Conservation (phyloP, 1,140 invertebrate species). For the Adoxophyes honmai region DNA sequence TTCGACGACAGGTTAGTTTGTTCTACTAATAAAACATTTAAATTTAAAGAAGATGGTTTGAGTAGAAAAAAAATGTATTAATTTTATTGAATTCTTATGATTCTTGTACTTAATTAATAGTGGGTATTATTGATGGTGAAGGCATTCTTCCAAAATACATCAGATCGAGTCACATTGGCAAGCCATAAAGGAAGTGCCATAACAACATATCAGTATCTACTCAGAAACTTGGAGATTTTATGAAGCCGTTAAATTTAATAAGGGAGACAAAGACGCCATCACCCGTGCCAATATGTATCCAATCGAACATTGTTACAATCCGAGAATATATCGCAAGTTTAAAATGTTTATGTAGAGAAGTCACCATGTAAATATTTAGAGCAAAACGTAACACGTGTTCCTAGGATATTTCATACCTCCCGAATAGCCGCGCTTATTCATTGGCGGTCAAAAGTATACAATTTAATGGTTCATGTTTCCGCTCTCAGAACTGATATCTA, state of each 20-base stretch:
- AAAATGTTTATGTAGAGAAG: slow-evolving; percentile 6
- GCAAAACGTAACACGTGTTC: slow-evolving; percentile 11
- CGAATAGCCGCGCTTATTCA: neutral
- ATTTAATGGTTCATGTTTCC: too few species aligned
- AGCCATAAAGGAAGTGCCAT: neutral
- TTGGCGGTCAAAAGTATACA: neutral
- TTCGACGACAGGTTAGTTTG: too few species aligned
- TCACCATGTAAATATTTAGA: slow-evolving; percentile 6
- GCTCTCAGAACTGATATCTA: too few species aligned
- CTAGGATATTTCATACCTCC: slow-evolving; percentile 6
- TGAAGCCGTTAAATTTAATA: slow-evolving; percentile 13
- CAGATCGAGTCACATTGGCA: too few species aligned
- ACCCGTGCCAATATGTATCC: neutral
- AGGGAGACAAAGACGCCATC: slow-evolving; percentile 2
- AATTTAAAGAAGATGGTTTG: too few species aligned
- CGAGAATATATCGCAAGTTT: slow-evolving; percentile 2
- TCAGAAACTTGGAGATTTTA: slow-evolving; percentile 6
- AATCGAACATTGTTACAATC: slow-evolving; percentile 8
- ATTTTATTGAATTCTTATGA: too few species aligned
- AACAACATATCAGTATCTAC: slow-evolving; percentile 12
- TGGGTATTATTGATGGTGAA: too few species aligned
- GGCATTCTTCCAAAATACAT: too few species aligned
- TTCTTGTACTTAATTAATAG: too few species aligned
- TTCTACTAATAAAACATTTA: too few species aligned
- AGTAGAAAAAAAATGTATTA: too few species aligned